Base-by-base conservation (phyloP, 2,888 invertebrate genomes). In the Agrotis exclamationis region DNA sequence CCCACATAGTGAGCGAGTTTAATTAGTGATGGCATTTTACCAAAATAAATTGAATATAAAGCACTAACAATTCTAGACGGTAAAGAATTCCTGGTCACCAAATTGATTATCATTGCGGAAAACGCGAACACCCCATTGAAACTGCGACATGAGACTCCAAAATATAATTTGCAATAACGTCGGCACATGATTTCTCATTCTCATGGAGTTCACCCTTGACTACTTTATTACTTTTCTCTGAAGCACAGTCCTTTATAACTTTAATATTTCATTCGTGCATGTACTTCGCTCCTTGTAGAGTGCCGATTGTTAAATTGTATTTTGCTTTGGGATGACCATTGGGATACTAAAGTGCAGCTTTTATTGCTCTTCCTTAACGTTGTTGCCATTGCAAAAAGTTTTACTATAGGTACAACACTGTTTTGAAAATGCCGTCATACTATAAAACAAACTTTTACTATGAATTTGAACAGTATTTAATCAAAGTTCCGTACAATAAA, bases 101-200 rank as follows among this genome's bases (percentile, higher is more conserved):
- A 83, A 80, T 39, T 39, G 39, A 39, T 9, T 1, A 81, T 83
- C 76, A 77, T 74, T 78, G 70, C 75, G 73, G 83, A 87, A 84
- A 83, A 83, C 82, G 70, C 76, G 77, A 84, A 87, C 84, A 82
- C 83, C 84, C 77, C 82, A 83, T 86, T 87, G 74, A 85, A 85
- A 73, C 74, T 69, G 73, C 60, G 69, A 80, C 82, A 68, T 73
- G 69, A 79, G 79, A 85, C 83, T 83, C 86, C 86, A 85, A 92
- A 92, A 92, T 91, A 91, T 92, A 92, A 93, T 93, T 92, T 92
- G 91, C 91, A 91, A 91, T 93, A 91, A 92, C 91, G 86, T 87
- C 84, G 79, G 85, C 88, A 86, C 86, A 91, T 89, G 90, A 92
- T 91, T 93, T 91, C 90, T 90, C 85, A 84, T 92, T 90, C 90